Percentiles rank a stretch among this genome's conserved stretches.
Conservation (phyloP, 2,888 invertebrate species). For the Oligia strigilis region DNA sequence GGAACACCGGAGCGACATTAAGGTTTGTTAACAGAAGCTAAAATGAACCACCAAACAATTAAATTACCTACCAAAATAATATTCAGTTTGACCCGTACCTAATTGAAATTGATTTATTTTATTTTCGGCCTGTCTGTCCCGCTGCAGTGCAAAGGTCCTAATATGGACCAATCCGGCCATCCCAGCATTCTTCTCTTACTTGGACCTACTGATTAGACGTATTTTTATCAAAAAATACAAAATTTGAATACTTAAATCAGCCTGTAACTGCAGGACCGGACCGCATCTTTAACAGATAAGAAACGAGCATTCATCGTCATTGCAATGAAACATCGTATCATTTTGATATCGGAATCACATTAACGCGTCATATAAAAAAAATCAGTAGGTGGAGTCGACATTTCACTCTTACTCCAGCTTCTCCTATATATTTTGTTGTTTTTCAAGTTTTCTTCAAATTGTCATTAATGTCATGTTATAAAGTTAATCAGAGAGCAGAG, state of each 20-base stretch:
- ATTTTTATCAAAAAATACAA: too few relatives aligned
- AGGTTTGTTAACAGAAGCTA: slow-evolving; percentile 46
- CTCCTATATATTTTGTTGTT: neutral
- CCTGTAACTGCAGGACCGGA: too few relatives aligned
- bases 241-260: neutral
- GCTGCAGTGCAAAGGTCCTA: neutral
- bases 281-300: too few relatives aligned
- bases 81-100: slow-evolving; percentile 12
- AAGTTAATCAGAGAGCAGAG: neutral
- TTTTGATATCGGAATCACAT: neutral
- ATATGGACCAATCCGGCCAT: neutral
- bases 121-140: neutral
- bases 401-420: neutral
- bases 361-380: neutral
- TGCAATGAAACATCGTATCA: neutral
- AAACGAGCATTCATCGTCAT: too few relatives aligned
- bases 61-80: slow-evolving; percentile 38
- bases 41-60: slow-evolving; percentile 58
- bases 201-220: too few relatives aligned
- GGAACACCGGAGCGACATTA: slow-evolving; percentile 52
- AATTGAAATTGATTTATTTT: slow-evolving; percentile 5
- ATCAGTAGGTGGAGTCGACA: neutral
- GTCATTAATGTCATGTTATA: neutral
- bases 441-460: neutral
- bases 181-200: neutral